Conservation (phyloP, 2,797 vertebrate genomes). For the Bradypus variegatus region DNA sequence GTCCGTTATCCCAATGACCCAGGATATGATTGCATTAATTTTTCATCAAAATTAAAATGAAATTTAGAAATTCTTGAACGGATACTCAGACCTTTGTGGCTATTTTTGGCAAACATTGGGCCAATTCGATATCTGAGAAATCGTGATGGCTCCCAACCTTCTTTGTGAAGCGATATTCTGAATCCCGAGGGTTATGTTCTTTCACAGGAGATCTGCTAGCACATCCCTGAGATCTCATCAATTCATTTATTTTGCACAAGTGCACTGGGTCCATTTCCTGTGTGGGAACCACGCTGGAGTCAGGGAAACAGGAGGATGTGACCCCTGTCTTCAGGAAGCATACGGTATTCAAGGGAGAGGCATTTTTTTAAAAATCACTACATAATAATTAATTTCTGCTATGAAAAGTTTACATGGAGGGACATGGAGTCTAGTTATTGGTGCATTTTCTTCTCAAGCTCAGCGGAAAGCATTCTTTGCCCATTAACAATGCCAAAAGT, state of each 20-base stretch:
- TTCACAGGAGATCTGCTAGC: background rate
- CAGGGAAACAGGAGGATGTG: rapidly evolving
- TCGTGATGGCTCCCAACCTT: rapidly evolving
- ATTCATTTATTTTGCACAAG: background rate
- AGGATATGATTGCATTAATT: background rate
- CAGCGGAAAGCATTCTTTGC: rapidly evolving
- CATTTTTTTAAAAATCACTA: background rate
- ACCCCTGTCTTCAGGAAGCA: background rate
- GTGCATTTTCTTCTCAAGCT: background rate
- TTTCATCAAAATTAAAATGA: background rate
- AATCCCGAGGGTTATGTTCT: background rate
- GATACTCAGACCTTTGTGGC: background rate
- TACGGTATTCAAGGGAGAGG: background rate
- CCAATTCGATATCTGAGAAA: background rate
- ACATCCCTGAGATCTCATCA: background rate
- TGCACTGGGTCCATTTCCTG: rapidly evolving
- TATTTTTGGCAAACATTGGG: background rate
- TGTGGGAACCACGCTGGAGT: rapidly evolving
- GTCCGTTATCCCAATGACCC: rapidly evolving
- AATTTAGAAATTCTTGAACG: background rate
- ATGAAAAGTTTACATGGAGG: no score
- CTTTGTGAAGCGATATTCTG: background rate
- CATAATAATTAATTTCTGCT: background rate
- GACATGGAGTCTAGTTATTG: rapidly evolving
- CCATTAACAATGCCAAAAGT: background rate